Percentiles rank a stretch among this genome's conserved stretches.
Conservation (phyloP, 2,797 vertebrate genomes). For the Anabas testudineus region DNA sequence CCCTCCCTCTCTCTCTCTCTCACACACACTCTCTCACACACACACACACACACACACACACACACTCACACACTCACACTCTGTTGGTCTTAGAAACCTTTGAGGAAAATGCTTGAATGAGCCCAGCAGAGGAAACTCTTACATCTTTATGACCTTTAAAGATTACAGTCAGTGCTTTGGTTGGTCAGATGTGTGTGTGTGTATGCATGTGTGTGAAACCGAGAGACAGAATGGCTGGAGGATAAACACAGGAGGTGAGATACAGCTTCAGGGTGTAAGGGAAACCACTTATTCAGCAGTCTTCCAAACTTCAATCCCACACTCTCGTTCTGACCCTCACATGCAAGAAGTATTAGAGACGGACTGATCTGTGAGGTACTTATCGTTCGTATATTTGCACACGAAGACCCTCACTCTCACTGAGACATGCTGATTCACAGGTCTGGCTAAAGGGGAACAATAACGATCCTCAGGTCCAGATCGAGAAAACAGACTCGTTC, state of each 20-base stretch:
- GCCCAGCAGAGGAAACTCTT: constrained; percentile 39
- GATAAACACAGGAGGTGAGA: constrained; percentile 47
- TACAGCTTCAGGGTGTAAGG: constrained; percentile 48
- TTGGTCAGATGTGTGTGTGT: constrained; percentile 39
- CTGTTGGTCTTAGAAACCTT: constrained; percentile 29
- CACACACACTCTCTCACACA: not conserved
- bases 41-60: constrained; percentile 22
- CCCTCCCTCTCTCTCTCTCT: not conserved
- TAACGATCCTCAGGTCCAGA: constrained; percentile 44
- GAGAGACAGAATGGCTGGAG: constrained; percentile 17
- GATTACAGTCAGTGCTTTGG: constrained; percentile 31
- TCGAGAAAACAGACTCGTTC: constrained; percentile 52
- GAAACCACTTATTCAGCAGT: constrained; percentile 59
- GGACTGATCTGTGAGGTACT: constrained; percentile 27
- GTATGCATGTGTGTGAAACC: not conserved
- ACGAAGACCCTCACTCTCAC: constrained; percentile 12
- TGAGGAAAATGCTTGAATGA: constrained; percentile 42
- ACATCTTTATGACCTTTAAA: constrained; percentile 58
- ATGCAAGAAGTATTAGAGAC: constrained; percentile 51
- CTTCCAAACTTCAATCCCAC: constrained; percentile 53
- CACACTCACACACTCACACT: constrained; percentile 19
- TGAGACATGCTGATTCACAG: constrained; percentile 16
- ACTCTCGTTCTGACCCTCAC: constrained; percentile 55
- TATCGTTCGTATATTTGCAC: constrained; percentile 29
- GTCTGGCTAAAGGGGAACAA: constrained; percentile 43